A percentile compares a stretch with the other conserved stretches of the same genome.
These are phyloP conservation scores for Tanypteryx hageni DNA, from an alignment of 2,888 invertebrate species.

Conservation along the genomic window DNA sequence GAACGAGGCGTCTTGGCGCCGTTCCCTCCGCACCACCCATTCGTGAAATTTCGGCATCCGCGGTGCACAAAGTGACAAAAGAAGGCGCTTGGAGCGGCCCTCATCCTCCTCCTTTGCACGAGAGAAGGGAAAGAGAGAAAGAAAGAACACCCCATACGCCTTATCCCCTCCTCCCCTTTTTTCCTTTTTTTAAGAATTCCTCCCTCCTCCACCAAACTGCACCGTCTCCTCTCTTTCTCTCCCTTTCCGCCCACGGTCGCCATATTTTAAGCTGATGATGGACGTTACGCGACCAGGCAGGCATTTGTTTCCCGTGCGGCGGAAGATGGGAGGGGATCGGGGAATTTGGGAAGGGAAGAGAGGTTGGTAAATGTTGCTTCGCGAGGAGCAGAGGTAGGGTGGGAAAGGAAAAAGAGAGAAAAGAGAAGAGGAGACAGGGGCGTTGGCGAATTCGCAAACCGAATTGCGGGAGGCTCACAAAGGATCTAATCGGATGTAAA, in stretches of 20 bases:
- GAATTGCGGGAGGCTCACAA: slow-evolving; percentile 48
- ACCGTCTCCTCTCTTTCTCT: neutral
- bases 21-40: neutral
- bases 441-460: slow-evolving; percentile 16
- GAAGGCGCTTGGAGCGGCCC: slow-evolving; percentile 53
- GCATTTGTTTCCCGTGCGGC: slow-evolving; percentile 58
- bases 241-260: slow-evolving; percentile 40
- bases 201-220: neutral
- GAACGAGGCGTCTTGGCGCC: slow-evolving; percentile 28
- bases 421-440: neutral
- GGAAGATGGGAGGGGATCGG: neutral
- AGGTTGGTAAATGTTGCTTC: neutral
- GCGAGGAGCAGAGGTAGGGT: neutral
- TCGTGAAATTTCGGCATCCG: neutral
- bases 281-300: slow-evolving; percentile 56
- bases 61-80: slow-evolving; percentile 56
- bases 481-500: slow-evolving; percentile 62
- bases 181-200: neutral
- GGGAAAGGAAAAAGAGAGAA: neutral
- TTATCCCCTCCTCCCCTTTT: neutral
- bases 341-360: neutral
- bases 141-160: neutral
- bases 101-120: neutral
- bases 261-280: slow-evolving; percentile 64
- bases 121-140: neutral